These are phyloP conservation scores for Oncorhynchus mykiss DNA, from an alignment of 2,113 vertebrate genomes.

Conservation along the genomic window DNA sequence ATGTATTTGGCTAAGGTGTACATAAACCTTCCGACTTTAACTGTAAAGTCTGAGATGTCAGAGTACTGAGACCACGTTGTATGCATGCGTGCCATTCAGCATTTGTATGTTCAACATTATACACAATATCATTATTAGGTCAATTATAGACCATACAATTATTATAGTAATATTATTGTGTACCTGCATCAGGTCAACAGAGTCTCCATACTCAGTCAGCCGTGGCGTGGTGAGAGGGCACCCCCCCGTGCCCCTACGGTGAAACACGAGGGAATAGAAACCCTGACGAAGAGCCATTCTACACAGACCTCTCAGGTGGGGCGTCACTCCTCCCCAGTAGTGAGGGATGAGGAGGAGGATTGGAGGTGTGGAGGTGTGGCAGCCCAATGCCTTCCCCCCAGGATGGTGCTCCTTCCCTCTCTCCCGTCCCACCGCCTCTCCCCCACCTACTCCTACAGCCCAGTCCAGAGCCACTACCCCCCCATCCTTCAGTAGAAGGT, in stretches of 20 bases:
- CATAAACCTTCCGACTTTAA: too few relatives aligned
- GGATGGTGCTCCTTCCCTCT: constrained; percentile 38
- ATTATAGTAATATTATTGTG: too few relatives aligned
- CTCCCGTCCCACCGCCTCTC: constrained; percentile 31
- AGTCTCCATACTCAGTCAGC: constrained; percentile 84
- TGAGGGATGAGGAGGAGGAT: constrained; percentile 84
- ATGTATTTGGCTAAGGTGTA: too few relatives aligned
- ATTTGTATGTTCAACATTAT: too few relatives aligned
- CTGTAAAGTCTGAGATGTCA: too few relatives aligned
- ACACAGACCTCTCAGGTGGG: constrained; percentile 76
- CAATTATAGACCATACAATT: too few relatives aligned
- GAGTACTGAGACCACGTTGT: too few relatives aligned
- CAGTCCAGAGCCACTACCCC: constrained; percentile 82
- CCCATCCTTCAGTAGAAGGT: constrained; percentile 76
- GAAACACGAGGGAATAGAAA: constrained; percentile 82
- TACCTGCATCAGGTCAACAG: constrained; percentile 74
- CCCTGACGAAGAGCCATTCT: constrained; percentile 73
- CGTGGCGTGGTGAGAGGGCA: constrained; percentile 78
- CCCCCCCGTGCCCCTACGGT: constrained; percentile 81
- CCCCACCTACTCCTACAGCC: constrained; percentile 66
- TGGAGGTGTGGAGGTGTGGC: constrained; percentile 36
- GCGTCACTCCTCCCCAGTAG: constrained; percentile 75
- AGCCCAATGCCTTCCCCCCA: constrained; percentile 30
- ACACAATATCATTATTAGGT: too few relatives aligned
- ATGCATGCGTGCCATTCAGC: too few relatives aligned